Percentiles rank a stretch among this genome's conserved stretches.
These are phyloP conservation scores for Orthonychiurus folsomi DNA, from an alignment of 2,888 invertebrate species.

Conservation along the genomic window DNA sequence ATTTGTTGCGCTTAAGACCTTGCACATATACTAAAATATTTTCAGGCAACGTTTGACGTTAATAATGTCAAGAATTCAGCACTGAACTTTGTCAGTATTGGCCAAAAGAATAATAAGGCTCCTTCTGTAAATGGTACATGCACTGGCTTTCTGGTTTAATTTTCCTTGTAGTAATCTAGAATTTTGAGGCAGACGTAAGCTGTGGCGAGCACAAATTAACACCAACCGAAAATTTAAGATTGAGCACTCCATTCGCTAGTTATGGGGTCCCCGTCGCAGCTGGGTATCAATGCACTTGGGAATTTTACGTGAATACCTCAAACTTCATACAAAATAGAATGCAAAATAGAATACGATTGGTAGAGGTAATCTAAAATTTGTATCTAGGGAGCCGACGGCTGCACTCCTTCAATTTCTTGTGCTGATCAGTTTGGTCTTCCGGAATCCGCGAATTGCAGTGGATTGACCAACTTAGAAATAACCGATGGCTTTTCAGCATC, in stretches of 20 bases:
- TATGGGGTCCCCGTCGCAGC: conserved; percentile 20
- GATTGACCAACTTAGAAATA: conserved; percentile 29
- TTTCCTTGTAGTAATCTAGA: too few species aligned
- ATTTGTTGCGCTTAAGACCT: too few species aligned
- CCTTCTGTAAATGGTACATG: too few species aligned
- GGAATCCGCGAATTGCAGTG: conserved; percentile 17
- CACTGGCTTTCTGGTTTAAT: too few species aligned
- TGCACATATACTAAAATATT: too few species aligned
- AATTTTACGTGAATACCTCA: conserved; percentile 23
- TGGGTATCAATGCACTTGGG: conserved; percentile 23
- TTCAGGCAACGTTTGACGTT: too few species aligned
- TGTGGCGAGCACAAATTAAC: conserved; percentile 27
- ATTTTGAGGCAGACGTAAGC: conserved; percentile 18
- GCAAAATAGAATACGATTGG: not conserved
- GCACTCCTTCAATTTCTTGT: conserved; percentile 26
- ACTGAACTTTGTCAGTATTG: too few species aligned
- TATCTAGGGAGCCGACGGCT: conserved; percentile 28
- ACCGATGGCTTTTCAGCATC: conserved; percentile 25
- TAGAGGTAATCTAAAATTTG: conserved; percentile 5
- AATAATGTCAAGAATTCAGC: too few species aligned
- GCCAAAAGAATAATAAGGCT: too few species aligned
- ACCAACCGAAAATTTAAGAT: conserved; percentile 15
- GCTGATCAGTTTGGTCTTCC: conserved; percentile 27
- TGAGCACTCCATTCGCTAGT: conserved; percentile 22
- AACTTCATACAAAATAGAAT: not conserved